Evolutionary conservation across 2,113 vertebrate genomes (phyloP).

Genomic region (Ellobius talpinus): DNA sequence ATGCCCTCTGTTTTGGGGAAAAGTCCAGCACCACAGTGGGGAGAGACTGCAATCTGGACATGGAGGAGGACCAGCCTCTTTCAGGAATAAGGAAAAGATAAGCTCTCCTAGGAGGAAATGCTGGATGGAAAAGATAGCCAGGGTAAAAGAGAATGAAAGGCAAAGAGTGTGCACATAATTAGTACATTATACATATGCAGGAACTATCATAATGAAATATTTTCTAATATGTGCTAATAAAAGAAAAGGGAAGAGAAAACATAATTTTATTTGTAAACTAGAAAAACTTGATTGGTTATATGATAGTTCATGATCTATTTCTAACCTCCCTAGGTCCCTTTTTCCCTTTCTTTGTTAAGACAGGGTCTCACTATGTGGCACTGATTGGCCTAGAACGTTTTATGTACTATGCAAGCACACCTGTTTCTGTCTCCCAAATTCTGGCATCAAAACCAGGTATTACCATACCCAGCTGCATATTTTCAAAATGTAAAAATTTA

Average conservation of each 20-base stretch:
- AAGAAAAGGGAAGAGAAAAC: neutral
- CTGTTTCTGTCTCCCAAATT: neutral
- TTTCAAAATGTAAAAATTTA: neutral
- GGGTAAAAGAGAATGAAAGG: neutral
- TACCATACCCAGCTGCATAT: neutral
- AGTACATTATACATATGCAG: neutral
- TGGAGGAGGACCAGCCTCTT: neutral
- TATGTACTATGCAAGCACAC: neutral
- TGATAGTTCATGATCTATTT: neutral
- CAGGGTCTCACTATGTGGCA: neutral
- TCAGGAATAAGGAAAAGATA: neutral
- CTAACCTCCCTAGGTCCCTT: neutral
- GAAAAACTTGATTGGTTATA: neutral
- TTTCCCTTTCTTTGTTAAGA: neutral
- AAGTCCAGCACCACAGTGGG: neutral
- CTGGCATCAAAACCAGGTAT: neutral
- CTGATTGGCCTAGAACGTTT: neutral
- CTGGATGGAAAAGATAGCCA: neutral
- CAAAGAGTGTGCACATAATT: neutral
- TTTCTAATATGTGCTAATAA: neutral
- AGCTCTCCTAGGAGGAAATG: neutral
- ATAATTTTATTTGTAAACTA: neutral
- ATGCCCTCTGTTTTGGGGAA: neutral
- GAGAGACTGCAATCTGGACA: neutral
- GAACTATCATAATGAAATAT: neutral